Evolutionary conservation across 2,113 vertebrate species (phyloP).

Genomic region (Lipotes vexillifer): DNA sequence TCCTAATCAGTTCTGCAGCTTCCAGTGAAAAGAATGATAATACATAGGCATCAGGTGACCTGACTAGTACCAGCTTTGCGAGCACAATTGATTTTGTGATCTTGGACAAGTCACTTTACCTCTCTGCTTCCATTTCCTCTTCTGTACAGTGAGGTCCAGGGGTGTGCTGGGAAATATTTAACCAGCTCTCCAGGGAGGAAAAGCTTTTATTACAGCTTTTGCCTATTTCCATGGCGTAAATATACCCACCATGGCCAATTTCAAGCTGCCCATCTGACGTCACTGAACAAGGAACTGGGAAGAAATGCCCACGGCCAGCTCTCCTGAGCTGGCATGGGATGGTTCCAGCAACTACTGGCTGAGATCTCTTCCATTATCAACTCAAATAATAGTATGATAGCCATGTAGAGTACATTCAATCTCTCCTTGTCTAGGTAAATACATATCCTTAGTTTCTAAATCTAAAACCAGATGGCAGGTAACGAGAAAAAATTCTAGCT

Average conservation of each 20-base stretch:
- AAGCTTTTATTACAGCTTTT: background rate
- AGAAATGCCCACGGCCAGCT: background rate
- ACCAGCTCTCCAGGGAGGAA: background rate
- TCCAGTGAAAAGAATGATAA: background rate
- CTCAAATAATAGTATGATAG: background rate
- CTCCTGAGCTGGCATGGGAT: background rate
- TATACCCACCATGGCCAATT: background rate
- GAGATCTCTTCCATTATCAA: background rate
- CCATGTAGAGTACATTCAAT: background rate
- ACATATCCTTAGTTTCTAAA: background rate
- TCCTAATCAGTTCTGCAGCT: background rate
- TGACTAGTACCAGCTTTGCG: background rate
- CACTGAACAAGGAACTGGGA: background rate
- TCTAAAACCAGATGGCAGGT: background rate
- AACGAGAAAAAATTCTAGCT: background rate
- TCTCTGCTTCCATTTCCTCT: background rate
- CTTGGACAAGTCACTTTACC: background rate
- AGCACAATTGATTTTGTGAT: background rate
- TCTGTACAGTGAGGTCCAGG: background rate
- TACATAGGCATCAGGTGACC: background rate
- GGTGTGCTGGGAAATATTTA: background rate
- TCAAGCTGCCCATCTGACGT: background rate
- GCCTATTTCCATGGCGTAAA: slow-evolving; percentile 1
- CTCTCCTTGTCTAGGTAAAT: background rate
- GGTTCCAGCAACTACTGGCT: too few species aligned